Percentiles rank a stretch among this genome's conserved stretches.
Conservation (phyloP, 2,888 invertebrate genomes). For the Amphimallon solstitiale region DNA sequence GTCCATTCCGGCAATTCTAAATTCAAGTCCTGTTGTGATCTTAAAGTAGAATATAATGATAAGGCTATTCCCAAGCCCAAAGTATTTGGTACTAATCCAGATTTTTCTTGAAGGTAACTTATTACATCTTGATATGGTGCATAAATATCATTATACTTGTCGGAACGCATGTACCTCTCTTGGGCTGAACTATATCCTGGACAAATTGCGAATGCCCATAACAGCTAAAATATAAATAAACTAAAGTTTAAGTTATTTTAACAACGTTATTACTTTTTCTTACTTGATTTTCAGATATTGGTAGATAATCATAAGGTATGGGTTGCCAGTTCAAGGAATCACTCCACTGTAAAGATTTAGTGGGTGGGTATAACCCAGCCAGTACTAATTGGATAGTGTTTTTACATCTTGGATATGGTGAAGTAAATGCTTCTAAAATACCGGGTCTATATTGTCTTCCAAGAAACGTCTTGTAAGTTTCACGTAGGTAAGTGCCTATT, state of each 20-base stretch:
- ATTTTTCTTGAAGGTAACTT: not conserved
- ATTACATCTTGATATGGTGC: not conserved
- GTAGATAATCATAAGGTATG: conserved; percentile 31
- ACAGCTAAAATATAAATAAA: too few species aligned
- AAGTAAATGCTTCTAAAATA: conserved; percentile 19
- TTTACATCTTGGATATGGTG: conserved; percentile 27
- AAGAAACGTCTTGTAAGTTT: conserved; percentile 34
- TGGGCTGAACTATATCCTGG: too few species aligned
- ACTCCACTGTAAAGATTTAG: conserved; percentile 13
- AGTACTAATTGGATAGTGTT: conserved; percentile 32
- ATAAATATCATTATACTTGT: too few species aligned
- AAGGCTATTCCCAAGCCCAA: too few species aligned
- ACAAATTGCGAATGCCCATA: too few species aligned
- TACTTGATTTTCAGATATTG: conserved; percentile 19
- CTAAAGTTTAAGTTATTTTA: not conserved
- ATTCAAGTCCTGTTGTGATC: conserved; percentile 52
- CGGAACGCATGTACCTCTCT: too few species aligned
- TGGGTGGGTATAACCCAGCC: conserved; percentile 36
- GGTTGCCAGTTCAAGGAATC: conserved; percentile 36
- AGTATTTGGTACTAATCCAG: too few species aligned
- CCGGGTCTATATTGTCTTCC: conserved; percentile 9
- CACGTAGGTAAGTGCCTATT: conserved; percentile 24
- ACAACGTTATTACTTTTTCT: not conserved
- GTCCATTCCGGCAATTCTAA: conserved; percentile 62
- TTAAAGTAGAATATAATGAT: conserved; percentile 14